Percentiles rank a stretch among this genome's conserved stretches.
phyloP scores from a whole-genome alignment of 1,140 invertebrate genomes.

The Monomorium pharaonis region DNA sequence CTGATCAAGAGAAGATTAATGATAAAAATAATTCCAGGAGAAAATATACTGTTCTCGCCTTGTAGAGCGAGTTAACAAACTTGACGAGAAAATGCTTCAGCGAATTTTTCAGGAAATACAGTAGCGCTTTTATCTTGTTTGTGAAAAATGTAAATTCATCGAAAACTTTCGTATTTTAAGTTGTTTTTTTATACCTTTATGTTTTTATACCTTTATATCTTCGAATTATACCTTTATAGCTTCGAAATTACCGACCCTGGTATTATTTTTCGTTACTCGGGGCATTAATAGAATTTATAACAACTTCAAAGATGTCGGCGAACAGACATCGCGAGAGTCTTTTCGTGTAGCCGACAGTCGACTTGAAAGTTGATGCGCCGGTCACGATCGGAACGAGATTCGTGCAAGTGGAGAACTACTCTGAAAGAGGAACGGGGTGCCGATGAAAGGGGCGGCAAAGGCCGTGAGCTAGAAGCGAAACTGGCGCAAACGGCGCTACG shows the following conservation, averaged over 20 bases:
- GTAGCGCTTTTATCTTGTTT: background rate
- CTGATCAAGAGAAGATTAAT: background rate
- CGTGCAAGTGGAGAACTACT: constrained; percentile 49
- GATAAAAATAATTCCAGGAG: background rate
- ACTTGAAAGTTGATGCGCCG: constrained; percentile 50
- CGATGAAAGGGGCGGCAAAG: constrained; percentile 53
- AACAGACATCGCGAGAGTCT: constrained; percentile 41
- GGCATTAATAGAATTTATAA: constrained; percentile 39
- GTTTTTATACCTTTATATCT: background rate
- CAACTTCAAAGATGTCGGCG: constrained; percentile 4
- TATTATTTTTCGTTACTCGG: constrained; percentile 5
- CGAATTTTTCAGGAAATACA: background rate
- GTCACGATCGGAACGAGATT: constrained; percentile 55
- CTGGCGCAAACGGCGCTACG: constrained; percentile 31
- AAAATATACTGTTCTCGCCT: background rate
- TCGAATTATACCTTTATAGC: background rate
- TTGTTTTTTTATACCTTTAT: background rate
- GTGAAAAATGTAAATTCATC: background rate
- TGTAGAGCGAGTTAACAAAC: background rate
- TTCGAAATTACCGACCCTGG: background rate
- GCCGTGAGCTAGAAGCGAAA: constrained; percentile 34
- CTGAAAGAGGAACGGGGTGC: constrained; percentile 40
- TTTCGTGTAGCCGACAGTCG: constrained; percentile 45
- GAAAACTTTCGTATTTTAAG: background rate
- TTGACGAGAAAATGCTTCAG: background rate